Conservation (phyloP, 1,140 invertebrate genomes). For the Drosophila rufa region DNA sequence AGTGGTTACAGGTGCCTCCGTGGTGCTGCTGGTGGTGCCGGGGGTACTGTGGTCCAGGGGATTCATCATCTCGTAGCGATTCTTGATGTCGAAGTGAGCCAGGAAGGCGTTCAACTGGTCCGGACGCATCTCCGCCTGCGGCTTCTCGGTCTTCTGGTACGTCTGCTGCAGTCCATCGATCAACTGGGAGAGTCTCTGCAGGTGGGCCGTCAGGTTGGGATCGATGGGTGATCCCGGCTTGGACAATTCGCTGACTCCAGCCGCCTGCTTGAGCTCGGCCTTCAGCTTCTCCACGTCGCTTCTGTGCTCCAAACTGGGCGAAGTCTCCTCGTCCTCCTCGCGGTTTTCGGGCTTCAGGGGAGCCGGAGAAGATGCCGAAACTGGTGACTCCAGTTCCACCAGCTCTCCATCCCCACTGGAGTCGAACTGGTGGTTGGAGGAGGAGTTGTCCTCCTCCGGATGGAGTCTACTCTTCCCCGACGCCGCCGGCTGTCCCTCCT, state of each 20-base stretch:
- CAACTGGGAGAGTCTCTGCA: conserved; percentile 79
- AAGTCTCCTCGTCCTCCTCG: conserved; percentile 28
- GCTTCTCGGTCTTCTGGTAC: conserved; percentile 72
- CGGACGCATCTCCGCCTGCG: conserved; percentile 71
- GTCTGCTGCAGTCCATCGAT: conserved; percentile 82
- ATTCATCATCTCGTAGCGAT: conserved; percentile 67
- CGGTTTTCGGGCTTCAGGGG: conserved; percentile 52
- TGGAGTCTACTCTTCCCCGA: not conserved
- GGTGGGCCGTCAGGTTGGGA: conserved; percentile 75
- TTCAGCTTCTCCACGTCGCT: conserved; percentile 40
- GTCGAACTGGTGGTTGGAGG: conserved; percentile 52
- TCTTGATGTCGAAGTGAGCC: conserved; percentile 81
- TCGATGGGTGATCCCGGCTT: conserved; percentile 58
- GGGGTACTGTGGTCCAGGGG: conserved; percentile 25
- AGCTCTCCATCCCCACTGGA: conserved; percentile 76
- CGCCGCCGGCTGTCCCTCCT: conserved; percentile 20
- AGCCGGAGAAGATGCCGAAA: conserved; percentile 5
- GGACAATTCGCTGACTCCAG: conserved; percentile 26
- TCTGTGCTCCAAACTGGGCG: conserved; percentile 5
- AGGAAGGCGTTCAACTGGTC: conserved; percentile 84
- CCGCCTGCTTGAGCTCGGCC: conserved; percentile 39
- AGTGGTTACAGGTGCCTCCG: conserved; percentile 15
- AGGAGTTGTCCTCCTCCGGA: conserved; percentile 27
- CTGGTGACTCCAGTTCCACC: conserved; percentile 58
- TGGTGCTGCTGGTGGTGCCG: conserved; percentile 18